Conservation (phyloP, 1,140 invertebrate species). For the Stegodyphus mimosarum region DNA sequence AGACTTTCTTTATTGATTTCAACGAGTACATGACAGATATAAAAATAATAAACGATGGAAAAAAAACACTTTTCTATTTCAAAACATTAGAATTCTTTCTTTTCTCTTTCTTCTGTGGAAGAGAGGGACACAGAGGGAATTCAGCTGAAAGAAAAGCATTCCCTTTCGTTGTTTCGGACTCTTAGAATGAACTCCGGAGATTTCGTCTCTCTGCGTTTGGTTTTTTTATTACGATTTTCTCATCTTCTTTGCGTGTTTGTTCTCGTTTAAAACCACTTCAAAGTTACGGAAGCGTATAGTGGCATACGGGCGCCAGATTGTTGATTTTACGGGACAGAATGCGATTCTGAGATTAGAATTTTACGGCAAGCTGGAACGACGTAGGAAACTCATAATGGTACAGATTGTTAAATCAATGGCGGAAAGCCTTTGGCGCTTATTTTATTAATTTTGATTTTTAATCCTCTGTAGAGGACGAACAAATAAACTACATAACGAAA, state of each 20-base stretch:
- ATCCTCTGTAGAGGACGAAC: no score
- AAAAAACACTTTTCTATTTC: slow-evolving; percentile 20
- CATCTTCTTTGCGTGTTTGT: slow-evolving; percentile 5
- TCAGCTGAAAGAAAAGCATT: slow-evolving; percentile 33
- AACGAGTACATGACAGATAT: slow-evolving; percentile 1
- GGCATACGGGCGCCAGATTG: slow-evolving; percentile 13
- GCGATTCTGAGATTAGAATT: no score
- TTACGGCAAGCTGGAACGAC: no score
- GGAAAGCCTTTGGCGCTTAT: no score
- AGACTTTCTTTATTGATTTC: slow-evolving; percentile 31
- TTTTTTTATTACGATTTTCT: background rate
- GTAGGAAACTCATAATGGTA: no score
- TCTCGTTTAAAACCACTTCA: slow-evolving; percentile 27
- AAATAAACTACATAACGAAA: no score
- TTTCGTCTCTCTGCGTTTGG: background rate
- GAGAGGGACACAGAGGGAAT: background rate
- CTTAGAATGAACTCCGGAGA: background rate
- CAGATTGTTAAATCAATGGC: no score
- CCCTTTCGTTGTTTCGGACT: slow-evolving; percentile 2
- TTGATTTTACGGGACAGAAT: background rate
- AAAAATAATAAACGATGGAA: background rate
- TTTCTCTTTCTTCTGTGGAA: background rate
- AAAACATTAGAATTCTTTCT: slow-evolving; percentile 37
- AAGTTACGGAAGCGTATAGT: slow-evolving; percentile 16
- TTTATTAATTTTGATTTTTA: no score